Percentiles rank a stretch among this genome's conserved stretches.
Evolutionary conservation across 2,888 invertebrate genomes (phyloP).

Genomic region (Galerucella nymphaeae): DNA sequence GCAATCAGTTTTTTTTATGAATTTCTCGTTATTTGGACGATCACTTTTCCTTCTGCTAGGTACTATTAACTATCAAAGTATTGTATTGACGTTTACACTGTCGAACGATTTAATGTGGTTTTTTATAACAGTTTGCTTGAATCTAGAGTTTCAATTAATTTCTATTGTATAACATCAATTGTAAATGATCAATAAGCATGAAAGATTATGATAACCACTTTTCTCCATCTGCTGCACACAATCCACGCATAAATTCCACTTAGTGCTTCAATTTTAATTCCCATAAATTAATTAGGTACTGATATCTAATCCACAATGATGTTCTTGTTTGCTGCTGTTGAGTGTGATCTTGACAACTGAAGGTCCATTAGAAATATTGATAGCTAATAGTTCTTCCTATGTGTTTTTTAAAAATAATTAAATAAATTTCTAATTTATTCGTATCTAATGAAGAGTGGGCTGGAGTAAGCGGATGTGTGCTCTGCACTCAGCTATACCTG

Average conservation of each 20-base stretch:
- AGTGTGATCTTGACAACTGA: background rate
- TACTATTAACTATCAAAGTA: no score
- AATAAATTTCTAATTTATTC: slow-evolving; percentile 50
- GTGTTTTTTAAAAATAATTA: slow-evolving; percentile 27
- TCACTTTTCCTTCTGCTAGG: no score
- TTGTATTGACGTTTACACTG: no score
- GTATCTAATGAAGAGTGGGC: slow-evolving; percentile 51
- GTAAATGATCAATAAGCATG: no score
- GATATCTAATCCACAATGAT: background rate
- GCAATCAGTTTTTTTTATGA: no score
- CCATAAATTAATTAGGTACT: slow-evolving; percentile 13
- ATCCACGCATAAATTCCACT: background rate
- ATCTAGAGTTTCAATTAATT: no score
- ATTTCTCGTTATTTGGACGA: no score
- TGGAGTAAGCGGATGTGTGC: slow-evolving; percentile 47
- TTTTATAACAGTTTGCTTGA: no score
- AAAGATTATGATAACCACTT: background rate
- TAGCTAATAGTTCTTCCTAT: slow-evolving; percentile 31
- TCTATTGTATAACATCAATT: no score
- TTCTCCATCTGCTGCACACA: background rate
- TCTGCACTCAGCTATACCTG: slow-evolving; percentile 42
- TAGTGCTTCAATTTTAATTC: background rate
- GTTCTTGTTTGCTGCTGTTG: background rate
- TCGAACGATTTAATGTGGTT: no score
- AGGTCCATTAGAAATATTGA: slow-evolving; percentile 13